Evolutionary conservation across 2,888 invertebrate species (phyloP), one percentile per base, ranked within the genome.

Genomic region (Chrysopilus asiliformis): DNA sequence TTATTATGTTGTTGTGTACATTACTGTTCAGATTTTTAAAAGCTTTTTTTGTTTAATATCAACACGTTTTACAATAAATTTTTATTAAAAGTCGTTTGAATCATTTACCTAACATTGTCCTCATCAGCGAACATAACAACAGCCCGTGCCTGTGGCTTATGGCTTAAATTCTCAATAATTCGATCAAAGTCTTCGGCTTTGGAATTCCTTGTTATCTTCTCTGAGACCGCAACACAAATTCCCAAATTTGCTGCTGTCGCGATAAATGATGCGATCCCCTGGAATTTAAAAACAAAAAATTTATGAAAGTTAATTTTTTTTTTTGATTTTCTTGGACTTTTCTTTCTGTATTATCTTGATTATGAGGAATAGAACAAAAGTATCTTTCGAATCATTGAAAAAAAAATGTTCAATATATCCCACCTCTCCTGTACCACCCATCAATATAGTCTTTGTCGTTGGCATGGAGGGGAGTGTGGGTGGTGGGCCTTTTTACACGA

Each of bases 71-170:
- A n/a, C n/a, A n/a, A n/a, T n/a, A n/a, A n/a, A n/a, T n/a, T n/a
- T n/a, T n/a, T n/a, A n/a, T n/a, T n/a, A n/a, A n/a, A n/a, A n/a
- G n/a, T n/a, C n/a, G n/a, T n/a, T n/a, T n/a, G n/a, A n/a, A n/a
- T n/a, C 6, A 40, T 45, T 51, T 49, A 70, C 70, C 70, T 65
- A 36, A 68, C 69, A 56, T 78, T 78, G 54, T 79, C 79, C 56
- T 79, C 78, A 52, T 79, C 76, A 16, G 78, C 77, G 53, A 79
- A 80, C 57, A 79, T 68, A 15, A 79, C 71, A 19, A 80, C 76
- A 7, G 71, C 75, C 32, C 72, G 59, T 24, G 78, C 78, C 47
- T 71, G 70, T 33, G 68, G 65, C 45, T 72, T 69, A n/a, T 64
- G 55, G 25, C 61, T 55, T 6, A 79, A 63, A 31, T 68, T 64